phyloP scores from a whole-genome alignment of 1,140 invertebrate genomes.

The Helicorthomorpha holstii region DNA sequence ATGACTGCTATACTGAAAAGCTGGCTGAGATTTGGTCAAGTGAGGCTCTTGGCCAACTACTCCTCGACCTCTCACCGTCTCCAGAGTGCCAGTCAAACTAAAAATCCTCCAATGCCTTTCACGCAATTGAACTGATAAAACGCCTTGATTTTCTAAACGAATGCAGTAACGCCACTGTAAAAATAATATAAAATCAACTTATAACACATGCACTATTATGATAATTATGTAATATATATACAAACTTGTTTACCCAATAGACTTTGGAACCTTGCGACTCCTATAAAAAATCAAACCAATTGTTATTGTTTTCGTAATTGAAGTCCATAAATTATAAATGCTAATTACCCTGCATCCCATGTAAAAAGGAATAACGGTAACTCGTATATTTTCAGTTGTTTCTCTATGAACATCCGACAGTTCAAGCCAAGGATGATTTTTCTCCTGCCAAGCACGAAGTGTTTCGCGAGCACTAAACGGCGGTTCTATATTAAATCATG shows the following conservation, averaged over 20 bases:
- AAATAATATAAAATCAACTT: neutral
- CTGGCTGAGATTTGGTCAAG: slow-evolving; percentile 65
- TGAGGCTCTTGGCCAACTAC: slow-evolving; percentile 92
- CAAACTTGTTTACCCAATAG: slow-evolving; percentile 55
- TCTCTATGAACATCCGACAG: slow-evolving; percentile 94
- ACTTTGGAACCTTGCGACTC: slow-evolving; percentile 71
- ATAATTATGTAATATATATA: neutral
- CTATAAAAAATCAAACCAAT: slow-evolving; percentile 10
- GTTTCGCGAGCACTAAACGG: slow-evolving; percentile 78
- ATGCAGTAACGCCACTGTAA: slow-evolving; percentile 90
- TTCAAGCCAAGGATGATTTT: slow-evolving; percentile 93
- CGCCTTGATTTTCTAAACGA: slow-evolving; percentile 80
- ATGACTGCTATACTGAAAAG: slow-evolving; percentile 95
- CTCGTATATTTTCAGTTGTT: slow-evolving; percentile 84
- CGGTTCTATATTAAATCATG: no score
- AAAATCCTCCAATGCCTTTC: slow-evolving; percentile 96
- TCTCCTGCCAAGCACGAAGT: slow-evolving; percentile 85
- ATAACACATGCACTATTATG: neutral
- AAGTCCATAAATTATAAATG: neutral
- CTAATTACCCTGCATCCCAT: slow-evolving; percentile 58
- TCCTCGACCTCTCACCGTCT: slow-evolving; percentile 81
- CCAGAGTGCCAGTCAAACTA: slow-evolving; percentile 79
- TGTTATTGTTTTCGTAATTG: no score
- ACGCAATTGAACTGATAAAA: slow-evolving; percentile 71
- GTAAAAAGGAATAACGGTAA: slow-evolving; percentile 96